Conservation (phyloP, 92 coral and sea anemone species). For the Blastomussa wellsi region DNA sequence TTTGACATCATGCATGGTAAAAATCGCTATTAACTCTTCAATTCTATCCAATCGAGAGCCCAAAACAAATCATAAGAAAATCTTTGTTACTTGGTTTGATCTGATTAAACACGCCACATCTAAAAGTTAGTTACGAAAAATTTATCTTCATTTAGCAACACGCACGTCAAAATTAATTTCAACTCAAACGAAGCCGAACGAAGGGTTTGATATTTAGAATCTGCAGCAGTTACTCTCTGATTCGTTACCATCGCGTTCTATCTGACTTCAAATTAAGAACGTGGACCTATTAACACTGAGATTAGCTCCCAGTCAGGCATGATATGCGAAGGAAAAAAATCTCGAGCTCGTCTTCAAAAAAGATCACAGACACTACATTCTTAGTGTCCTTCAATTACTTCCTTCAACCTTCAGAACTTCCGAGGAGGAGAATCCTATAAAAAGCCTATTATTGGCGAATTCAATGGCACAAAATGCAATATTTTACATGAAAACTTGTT, state of each 20-base stretch:
- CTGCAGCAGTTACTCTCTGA: neutral
- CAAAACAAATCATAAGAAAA: no score
- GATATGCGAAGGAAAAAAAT: neutral
- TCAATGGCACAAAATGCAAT: neutral
- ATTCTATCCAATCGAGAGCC: no score
- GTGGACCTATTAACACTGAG: neutral
- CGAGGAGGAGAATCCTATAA: neutral
- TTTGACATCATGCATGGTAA: no score
- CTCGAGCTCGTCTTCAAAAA: neutral
- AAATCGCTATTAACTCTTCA: no score
- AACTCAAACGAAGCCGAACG: no score
- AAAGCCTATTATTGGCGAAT: neutral
- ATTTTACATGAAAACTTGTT: neutral
- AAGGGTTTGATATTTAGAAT: no score
- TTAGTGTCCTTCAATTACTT: neutral
- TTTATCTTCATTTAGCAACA: no score
- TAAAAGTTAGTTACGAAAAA: no score
- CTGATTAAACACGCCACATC: no score
- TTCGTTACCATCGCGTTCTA: neutral
- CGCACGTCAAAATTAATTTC: no score
- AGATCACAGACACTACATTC: neutral
- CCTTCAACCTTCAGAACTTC: neutral
- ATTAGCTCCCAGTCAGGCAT: neutral
- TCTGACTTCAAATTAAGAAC: neutral
- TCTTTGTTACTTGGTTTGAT: no score